Evolutionary conservation across 2,797 vertebrate species (phyloP), one percentile per base, ranked within the genome.

Genomic region (Sarcoramphus papa): DNA sequence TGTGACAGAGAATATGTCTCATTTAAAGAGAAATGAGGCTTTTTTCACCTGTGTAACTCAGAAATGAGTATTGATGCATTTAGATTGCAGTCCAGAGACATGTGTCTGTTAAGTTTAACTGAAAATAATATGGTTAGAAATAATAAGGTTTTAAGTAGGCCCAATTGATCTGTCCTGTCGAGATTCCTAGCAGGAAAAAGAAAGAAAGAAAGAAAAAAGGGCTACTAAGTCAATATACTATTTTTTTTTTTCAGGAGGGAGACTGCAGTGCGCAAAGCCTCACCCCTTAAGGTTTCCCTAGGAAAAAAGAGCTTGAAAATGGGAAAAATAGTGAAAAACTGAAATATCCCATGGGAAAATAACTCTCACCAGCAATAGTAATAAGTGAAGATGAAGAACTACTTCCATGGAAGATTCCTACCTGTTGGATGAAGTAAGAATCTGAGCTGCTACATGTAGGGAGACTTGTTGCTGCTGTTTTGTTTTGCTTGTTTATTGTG

Each of bases 101-200:
- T 59, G 27, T 35, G 45, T 78, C 21, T 56, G 47, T 47, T 83
- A 68, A 60, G 23, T 23, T 90, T 81, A 92, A 81, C 43, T 77
- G 64, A 87, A 92, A 95, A 80, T 85, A 84, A 81, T 78, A 85
- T 23, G 19, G 72, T 72, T 90, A 78, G 85, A 75, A 88, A 86
- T 57, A 81, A 94, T 85, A 72, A 88, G 14, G 31, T 62, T 94
- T 92, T 88, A 92, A 92, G 76, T 72, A 77, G 73, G 6, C 23
- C 37, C 16, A 77, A 67, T 23, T 93, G 73, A 92, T 95, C 69
- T 88, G 33, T 79, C n/a, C 40, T 93, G 76, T 85, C 82, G 90
- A 80, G 72, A 80, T 63, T 77, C 33, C 51, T 59, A 77, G 33
- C 3, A 62, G 67, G 22, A 35, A 63, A 78, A 53, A 68, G 9